phyloP scores from a whole-genome alignment of 2,797 vertebrate species.

The Microcaecilia unicolor region DNA sequence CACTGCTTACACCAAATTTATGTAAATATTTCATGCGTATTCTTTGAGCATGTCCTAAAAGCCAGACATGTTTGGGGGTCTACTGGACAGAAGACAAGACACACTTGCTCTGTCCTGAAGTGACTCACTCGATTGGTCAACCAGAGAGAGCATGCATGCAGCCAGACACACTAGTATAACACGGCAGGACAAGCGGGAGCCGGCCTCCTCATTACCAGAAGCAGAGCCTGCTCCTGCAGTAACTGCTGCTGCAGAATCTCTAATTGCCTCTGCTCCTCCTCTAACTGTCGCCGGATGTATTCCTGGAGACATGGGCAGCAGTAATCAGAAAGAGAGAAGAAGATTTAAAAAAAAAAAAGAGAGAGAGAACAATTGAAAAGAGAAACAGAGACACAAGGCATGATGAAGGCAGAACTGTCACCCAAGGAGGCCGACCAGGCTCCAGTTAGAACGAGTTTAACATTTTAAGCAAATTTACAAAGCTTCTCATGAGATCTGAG shows the following conservation, averaged over 20 bases:
- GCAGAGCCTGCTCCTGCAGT: conserved; percentile 95
- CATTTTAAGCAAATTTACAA: too few relatives aligned
- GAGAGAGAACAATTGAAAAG: conserved; percentile 43
- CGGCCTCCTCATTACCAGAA: conserved; percentile 82
- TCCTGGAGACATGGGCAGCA: conserved; percentile 74
- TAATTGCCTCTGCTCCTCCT: conserved; percentile 98
- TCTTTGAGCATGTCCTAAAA: too few relatives aligned
- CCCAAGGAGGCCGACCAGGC: conserved; percentile 2
- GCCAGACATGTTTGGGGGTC: too few relatives aligned
- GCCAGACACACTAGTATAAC: not conserved
- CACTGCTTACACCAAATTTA: too few relatives aligned
- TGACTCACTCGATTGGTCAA: too few relatives aligned
- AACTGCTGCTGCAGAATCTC: conserved; percentile 98
- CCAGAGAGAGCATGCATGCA: too few relatives aligned
- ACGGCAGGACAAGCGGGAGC: conserved; percentile 3
- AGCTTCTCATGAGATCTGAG: too few relatives aligned
- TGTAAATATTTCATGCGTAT: too few relatives aligned
- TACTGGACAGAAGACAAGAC: too few relatives aligned
- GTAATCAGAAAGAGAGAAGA: conserved; percentile 33
- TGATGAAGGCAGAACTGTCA: conserved; percentile 1
- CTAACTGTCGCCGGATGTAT: conserved; percentile 98
- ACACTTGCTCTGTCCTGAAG: too few relatives aligned
- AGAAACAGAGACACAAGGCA: not conserved
- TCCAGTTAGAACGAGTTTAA: not conserved
- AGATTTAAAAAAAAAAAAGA: too few relatives aligned